Conservation (phyloP, 35 echinoderm and acorn worm species). For the Heliocidaris tuberculata region DNA sequence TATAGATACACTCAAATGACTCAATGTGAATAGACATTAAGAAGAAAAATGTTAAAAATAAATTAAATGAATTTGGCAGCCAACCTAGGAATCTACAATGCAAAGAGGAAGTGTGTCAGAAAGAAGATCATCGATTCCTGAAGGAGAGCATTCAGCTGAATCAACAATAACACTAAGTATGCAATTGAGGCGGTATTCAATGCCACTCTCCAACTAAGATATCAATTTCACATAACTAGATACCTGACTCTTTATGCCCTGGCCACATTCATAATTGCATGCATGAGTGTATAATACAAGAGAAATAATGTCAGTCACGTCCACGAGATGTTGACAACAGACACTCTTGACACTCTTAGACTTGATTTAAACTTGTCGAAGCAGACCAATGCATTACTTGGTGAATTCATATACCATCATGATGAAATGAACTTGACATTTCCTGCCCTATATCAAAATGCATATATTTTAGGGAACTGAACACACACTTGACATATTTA, state of each 20-base stretch:
- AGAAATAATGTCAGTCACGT: background rate
- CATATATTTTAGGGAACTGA: background rate
- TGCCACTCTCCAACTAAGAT: background rate
- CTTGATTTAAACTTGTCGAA: background rate
- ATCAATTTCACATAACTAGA: background rate
- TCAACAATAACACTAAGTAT: background rate
- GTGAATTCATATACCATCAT: background rate
- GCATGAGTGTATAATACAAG: background rate
- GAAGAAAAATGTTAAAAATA: too few species aligned
- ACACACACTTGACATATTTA: background rate
- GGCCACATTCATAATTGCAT: background rate
- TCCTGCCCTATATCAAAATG: background rate
- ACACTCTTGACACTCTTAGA: background rate
- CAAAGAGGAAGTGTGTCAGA: background rate
- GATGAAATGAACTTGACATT: background rate
- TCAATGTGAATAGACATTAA: background rate
- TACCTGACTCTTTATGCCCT: background rate
- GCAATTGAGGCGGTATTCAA: background rate
- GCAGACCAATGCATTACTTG: background rate
- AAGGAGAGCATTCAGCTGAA: background rate
- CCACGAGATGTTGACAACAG: background rate
- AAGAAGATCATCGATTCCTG: background rate
- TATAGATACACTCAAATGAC: background rate
- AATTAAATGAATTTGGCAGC: too few species aligned
- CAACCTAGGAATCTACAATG: too few species aligned